Evolutionary conservation across 2,888 invertebrate genomes (phyloP).

Genomic region (Tinea semifulvella): DNA sequence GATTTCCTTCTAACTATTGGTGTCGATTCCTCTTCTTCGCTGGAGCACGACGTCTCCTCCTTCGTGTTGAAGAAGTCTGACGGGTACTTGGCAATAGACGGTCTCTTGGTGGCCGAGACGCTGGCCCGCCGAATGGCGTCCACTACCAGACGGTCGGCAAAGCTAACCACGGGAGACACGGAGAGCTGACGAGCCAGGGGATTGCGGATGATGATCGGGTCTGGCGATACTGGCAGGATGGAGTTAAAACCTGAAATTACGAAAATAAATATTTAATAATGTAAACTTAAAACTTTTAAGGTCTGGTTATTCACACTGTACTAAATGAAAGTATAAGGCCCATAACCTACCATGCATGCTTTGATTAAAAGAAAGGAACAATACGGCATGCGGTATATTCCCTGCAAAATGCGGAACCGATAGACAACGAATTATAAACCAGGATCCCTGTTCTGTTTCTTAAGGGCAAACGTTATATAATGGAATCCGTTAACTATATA

Average conservation of each 20-base stretch:
- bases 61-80: slow-evolving; percentile 46
- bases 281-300: too few relatives aligned
- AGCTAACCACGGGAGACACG: slow-evolving; percentile 33
- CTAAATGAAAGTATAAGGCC: too few relatives aligned
- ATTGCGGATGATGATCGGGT: slow-evolving; percentile 6
- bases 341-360: too few relatives aligned
- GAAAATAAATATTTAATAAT: neutral
- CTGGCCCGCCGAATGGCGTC: slow-evolving; percentile 53
- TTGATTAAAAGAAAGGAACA: too few relatives aligned
- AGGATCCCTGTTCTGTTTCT: too few relatives aligned
- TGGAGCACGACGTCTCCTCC: slow-evolving; percentile 42
- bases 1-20: neutral
- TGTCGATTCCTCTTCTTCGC: slow-evolving; percentile 34
- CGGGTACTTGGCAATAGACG: slow-evolving; percentile 49
- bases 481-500: too few relatives aligned
- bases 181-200: slow-evolving; percentile 18
- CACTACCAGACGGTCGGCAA: slow-evolving; percentile 47
- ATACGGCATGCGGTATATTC: too few relatives aligned
- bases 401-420: too few relatives aligned
- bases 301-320: too few relatives aligned
- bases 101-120: slow-evolving; percentile 34
- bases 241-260: slow-evolving; percentile 7
- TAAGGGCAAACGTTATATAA: too few relatives aligned
- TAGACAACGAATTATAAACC: too few relatives aligned
- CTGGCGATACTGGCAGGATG: neutral